Evolutionary conservation across 2,113 vertebrate species (phyloP).

Genomic region (Ptychochromis oligacanthus): DNA sequence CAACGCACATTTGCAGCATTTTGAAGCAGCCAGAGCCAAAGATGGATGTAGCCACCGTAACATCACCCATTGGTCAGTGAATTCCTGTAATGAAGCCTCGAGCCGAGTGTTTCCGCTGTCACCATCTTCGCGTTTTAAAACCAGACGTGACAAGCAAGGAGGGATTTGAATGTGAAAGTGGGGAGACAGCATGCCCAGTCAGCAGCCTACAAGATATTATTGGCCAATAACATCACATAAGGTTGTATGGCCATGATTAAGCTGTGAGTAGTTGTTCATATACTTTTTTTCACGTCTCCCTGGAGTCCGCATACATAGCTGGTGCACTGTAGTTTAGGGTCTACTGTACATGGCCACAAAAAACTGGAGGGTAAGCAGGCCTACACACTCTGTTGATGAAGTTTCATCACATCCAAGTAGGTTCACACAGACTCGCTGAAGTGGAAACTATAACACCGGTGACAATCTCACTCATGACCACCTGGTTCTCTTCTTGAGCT

Average conservation of each 20-base stretch:
- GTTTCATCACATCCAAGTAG: background rate
- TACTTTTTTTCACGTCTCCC: background rate
- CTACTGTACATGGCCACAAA: background rate
- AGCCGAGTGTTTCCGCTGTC: background rate
- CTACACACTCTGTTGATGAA: background rate
- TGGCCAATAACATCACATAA: background rate
- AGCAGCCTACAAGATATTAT: background rate
- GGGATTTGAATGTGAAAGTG: background rate
- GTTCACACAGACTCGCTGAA: background rate
- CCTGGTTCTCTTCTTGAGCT: background rate
- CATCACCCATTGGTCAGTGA: background rate
- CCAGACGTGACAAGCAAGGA: no score
- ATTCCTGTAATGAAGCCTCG: background rate
- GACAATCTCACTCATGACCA: background rate
- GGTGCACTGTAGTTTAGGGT: background rate
- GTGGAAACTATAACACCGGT: background rate
- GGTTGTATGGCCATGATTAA: background rate
- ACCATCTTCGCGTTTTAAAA: no score
- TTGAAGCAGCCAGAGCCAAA: rapidly evolving
- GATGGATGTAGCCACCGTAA: background rate
- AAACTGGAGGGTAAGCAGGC: no score
- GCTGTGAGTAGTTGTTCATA: background rate
- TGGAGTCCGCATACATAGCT: background rate
- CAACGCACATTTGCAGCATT: background rate
- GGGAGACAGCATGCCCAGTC: background rate